phyloP scores from a whole-genome alignment of 2,888 invertebrate species.

The Xestia c-nigrum region DNA sequence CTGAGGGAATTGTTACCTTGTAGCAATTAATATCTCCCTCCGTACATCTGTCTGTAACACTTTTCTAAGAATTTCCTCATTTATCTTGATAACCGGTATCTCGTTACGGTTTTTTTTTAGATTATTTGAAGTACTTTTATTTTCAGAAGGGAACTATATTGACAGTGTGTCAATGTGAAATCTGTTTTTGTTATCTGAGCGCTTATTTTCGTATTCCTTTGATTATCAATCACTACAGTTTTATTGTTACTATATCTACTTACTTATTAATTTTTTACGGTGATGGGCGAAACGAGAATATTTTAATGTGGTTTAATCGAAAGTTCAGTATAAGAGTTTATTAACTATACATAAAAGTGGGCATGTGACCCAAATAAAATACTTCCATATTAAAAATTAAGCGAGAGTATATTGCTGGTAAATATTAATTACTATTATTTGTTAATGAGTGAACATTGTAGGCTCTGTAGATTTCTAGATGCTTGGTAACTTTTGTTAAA shows the following conservation, averaged over 20 bases:
- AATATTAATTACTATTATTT: neutral
- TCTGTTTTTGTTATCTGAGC: conserved; percentile 47
- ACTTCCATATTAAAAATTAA: neutral
- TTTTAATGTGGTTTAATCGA: neutral
- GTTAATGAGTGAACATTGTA: no score
- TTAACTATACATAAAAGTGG: neutral
- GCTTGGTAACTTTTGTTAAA: no score
- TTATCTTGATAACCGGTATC: conserved; percentile 15
- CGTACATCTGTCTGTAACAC: conserved; percentile 8
- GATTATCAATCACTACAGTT: conserved; percentile 56
- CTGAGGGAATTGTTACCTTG: neutral
- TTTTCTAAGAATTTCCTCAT: conserved; percentile 10
- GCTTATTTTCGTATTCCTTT: conserved; percentile 47
- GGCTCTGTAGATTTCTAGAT: no score
- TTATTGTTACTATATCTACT: neutral
- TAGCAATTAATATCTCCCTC: conserved; percentile 22
- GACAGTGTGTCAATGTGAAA: neutral
- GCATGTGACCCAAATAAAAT: neutral
- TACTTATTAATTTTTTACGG: neutral
- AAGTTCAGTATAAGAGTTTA: neutral
- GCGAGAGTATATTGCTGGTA: neutral
- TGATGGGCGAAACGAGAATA: neutral
- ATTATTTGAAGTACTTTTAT: conserved; percentile 17
- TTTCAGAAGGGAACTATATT: neutral
- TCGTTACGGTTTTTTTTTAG: neutral